Conservation (phyloP, 2,888 invertebrate species). For the Sisyra nigra region DNA sequence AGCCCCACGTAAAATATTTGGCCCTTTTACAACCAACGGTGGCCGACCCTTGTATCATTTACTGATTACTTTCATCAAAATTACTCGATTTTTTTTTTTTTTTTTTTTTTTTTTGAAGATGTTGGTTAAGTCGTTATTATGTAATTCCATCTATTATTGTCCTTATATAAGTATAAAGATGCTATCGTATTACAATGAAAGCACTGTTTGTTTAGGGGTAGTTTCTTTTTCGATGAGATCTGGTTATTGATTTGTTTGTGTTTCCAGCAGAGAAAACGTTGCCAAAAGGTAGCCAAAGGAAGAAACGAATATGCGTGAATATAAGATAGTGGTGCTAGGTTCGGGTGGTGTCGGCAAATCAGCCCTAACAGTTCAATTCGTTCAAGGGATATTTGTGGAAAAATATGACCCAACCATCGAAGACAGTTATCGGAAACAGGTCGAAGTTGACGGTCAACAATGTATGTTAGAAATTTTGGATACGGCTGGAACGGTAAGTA, state of each 20-base stretch:
- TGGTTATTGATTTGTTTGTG: not conserved
- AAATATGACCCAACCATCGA: conserved; percentile 99
- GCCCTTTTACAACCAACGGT: too few species aligned
- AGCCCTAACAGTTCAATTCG: conserved; percentile 92
- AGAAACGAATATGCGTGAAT: conserved; percentile 81
- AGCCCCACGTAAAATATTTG: too few species aligned
- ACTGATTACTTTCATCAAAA: too few species aligned
- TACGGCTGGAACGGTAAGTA: conserved; percentile 92
- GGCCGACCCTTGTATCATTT: too few species aligned
- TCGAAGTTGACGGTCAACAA: conserved; percentile 98
- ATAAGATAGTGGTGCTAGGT: conserved; percentile 98
- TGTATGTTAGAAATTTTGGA: conserved; percentile 99
- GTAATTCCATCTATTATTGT: too few species aligned
- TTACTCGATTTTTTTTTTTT: too few species aligned
- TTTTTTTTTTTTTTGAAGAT: too few species aligned
- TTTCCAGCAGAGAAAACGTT: not conserved
- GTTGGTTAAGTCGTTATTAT: too few species aligned
- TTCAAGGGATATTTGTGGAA: conserved; percentile 99
- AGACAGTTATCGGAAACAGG: conserved; percentile 99
- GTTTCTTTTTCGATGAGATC: not conserved
- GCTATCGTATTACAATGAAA: too few species aligned
- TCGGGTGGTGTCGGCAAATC: conserved; percentile 99
- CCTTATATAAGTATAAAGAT: too few species aligned
- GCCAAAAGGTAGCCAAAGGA: not conserved
- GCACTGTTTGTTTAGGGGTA: too few species aligned